Conservation (phyloP, 1,140 invertebrate genomes). For the Protaetia brevitarsis region DNA sequence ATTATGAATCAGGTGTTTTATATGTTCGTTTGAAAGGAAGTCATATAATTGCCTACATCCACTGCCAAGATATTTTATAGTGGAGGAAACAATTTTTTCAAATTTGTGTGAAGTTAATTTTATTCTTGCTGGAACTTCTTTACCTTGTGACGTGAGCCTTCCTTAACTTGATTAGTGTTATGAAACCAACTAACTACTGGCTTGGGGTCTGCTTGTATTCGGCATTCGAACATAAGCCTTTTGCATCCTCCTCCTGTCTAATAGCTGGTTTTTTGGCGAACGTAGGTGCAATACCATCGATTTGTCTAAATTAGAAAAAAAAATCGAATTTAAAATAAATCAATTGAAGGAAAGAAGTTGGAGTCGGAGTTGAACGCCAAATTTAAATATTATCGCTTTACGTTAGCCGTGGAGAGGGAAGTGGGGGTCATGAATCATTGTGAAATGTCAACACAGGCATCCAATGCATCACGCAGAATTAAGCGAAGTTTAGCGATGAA, state of each 20-base stretch:
- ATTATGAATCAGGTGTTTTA: too few relatives aligned
- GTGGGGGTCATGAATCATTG: too few relatives aligned
- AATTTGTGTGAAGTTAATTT: slow-evolving; percentile 12
- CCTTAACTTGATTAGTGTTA: slow-evolving; percentile 73
- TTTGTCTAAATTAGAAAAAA: slow-evolving; percentile 68
- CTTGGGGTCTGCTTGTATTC: slow-evolving; percentile 89
- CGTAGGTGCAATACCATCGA: slow-evolving; percentile 94
- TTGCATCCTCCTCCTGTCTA: slow-evolving; percentile 94
- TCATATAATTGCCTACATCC: not conserved
- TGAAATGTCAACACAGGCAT: too few relatives aligned
- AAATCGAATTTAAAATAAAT: not conserved
- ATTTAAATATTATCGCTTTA: too few relatives aligned
- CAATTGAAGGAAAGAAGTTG: not conserved
- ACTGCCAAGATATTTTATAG: slow-evolving; percentile 21
- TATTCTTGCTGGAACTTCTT: slow-evolving; percentile 26
- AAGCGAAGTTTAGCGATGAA: not conserved
- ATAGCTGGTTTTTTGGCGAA: slow-evolving; percentile 97
- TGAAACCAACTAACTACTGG: slow-evolving; percentile 91
- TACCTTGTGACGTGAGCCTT: slow-evolving; percentile 80
- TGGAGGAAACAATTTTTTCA: not conserved
- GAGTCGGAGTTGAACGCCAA: too few relatives aligned
- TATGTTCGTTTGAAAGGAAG: not conserved
- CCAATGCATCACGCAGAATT: too few relatives aligned
- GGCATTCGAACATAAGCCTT: slow-evolving; percentile 91
- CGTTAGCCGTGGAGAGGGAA: too few relatives aligned